phyloP scores from a whole-genome alignment of 2,888 invertebrate species.

The Lampropteryx suffumata region DNA sequence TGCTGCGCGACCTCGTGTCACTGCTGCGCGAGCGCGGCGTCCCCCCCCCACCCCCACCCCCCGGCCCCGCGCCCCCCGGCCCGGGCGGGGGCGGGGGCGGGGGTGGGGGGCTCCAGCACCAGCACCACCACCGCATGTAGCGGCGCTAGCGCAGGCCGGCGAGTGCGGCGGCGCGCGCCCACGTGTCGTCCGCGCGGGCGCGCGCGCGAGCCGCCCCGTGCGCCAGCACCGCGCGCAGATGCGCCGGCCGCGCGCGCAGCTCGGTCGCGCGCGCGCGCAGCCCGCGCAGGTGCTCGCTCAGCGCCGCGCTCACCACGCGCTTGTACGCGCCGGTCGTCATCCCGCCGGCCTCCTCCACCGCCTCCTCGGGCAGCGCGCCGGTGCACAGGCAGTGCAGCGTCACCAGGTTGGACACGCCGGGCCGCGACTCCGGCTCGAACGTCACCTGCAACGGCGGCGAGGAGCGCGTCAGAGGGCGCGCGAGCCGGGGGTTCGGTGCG shows the following conservation, averaged over 20 bases:
- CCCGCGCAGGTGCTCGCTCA: conserved; percentile 36
- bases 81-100: too few species aligned
- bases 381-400: conserved; percentile 86
- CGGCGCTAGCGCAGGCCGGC: conserved; percentile 74
- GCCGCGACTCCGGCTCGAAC: conserved; percentile 89
- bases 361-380: conserved; percentile 85
- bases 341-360: conserved; percentile 84
- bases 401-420: conserved; percentile 97
- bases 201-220: conserved; percentile 85
- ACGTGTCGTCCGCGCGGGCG: conserved; percentile 84
- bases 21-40: conserved; percentile 77
- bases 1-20: conserved; percentile 60
- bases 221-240: conserved; percentile 79
- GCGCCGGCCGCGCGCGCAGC: conserved; percentile 78
- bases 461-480: too few species aligned
- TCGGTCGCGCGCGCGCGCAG: conserved; percentile 74
- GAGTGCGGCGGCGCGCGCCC: conserved; percentile 83
- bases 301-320: conserved; percentile 53
- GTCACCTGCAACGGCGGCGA: conserved; percentile 86
- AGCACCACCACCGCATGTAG: conserved; percentile 71
- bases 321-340: conserved; percentile 89
- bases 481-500: too few species aligned
- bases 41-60: conserved; percentile 33
- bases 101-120: too few species aligned
- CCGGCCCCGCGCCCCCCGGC: conserved; percentile 48